These are phyloP conservation scores for Rapana venosa DNA, from an alignment of 2,888 invertebrate genomes.

Conservation along the genomic window DNA sequence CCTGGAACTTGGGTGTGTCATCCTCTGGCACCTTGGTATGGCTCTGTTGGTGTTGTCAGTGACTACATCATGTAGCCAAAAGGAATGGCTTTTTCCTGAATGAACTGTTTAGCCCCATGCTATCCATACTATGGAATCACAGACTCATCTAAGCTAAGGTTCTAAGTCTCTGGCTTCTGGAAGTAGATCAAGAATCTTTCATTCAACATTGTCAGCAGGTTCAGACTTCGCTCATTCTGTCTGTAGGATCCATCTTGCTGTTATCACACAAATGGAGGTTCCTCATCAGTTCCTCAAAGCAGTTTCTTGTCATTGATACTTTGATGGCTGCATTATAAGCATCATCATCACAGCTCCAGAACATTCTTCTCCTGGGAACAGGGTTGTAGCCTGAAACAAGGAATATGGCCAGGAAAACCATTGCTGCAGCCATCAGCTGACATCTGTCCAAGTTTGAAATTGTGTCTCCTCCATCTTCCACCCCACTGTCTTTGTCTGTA, in stretches of 20 bases:
- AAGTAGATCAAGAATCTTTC: constrained; percentile 43
- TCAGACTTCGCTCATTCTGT: constrained; percentile 50
- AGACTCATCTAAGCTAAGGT: constrained; percentile 68
- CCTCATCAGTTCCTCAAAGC: constrained; percentile 52
- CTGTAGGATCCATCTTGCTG: constrained; percentile 40
- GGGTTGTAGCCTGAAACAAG: too few relatives aligned
- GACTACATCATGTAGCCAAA: constrained; percentile 59
- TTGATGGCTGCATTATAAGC: constrained; percentile 42
- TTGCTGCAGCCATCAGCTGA: too few relatives aligned
- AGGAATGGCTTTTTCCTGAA: constrained; percentile 58
- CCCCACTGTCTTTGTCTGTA: background rate
- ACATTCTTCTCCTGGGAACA: too few relatives aligned
- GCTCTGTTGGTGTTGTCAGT: too few relatives aligned
- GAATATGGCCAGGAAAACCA: too few relatives aligned
- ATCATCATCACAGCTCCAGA: constrained; percentile 40
- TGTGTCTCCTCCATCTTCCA: background rate
- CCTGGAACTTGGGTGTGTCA: background rate
- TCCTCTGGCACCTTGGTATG: constrained; percentile 42
- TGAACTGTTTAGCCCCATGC: constrained; percentile 57
- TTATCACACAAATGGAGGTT: constrained; percentile 51
- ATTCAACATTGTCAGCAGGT: constrained; percentile 45
- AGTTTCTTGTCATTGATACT: constrained; percentile 41
- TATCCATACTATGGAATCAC: constrained; percentile 75
- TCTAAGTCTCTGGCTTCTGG: constrained; percentile 24
- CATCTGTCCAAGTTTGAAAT: background rate